Evolutionary conservation across 1,140 invertebrate genomes (phyloP), one percentile per base, ranked within the genome.

Genomic region (Zaprionus capensis): DNA sequence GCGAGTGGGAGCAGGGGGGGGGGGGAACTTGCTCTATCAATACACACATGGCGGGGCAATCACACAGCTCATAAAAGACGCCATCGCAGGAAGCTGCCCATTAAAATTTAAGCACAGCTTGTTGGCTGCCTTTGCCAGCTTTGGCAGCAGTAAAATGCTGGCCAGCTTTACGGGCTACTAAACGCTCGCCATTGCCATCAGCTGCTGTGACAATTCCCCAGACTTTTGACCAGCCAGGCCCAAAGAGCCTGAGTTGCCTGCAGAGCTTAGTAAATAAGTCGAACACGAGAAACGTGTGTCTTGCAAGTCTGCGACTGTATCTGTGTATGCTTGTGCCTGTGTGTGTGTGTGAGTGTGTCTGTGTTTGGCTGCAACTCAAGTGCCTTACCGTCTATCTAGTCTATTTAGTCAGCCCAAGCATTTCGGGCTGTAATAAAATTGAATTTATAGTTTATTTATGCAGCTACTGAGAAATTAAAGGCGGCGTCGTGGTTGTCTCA

Each of bases 391-490:
- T 64, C 24, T 64, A n/a, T 34, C n/a, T 56, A 26, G 7, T 77
- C 76, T 80, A 77, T 86, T 80, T 75, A 78, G 74, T 64, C 64
- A 63, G 69, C 26, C 69, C 68, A 71, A 68, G 78, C 79, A 65
- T 67, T 82, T 71, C 22, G 49, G 53, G 53, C 31, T 46, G 57
- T 74, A 81, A 65, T 87, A 88, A 88, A 87, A 84, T 84, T 81
- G 67, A 90, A 85, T 90, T 90, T 90, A 90, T 90, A 90, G 85
- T 90, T 85, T 90, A 90, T 90, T 90, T 90, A 90, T 90, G 86
- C 86, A 80, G 85, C 81, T 90, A 85, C 85, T 90, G 81, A 90
- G 85, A 90, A 90, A 90, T 90, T 85, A 84, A 90, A 90, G 85
- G 71, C 86, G 49, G 80, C 71, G 71, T 67, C 62, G 41, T 44